Evolutionary conservation across 1,140 invertebrate species (phyloP), one percentile per base, ranked within the genome.

Genomic region (Reticulitermes speratus): DNA sequence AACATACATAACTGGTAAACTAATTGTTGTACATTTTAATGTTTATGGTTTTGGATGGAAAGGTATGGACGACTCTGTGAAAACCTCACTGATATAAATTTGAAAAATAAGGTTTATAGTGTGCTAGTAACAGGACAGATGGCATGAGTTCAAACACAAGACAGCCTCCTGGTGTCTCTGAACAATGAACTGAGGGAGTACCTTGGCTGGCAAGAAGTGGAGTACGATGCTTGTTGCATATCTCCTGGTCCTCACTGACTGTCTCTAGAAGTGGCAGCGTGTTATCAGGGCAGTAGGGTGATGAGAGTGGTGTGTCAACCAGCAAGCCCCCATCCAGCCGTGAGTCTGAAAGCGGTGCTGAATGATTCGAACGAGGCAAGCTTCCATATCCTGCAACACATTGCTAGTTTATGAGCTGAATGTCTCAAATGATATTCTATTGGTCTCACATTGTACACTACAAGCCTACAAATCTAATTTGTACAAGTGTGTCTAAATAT

Each of bases 281-380:
- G 88, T 92, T 93, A 88, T 93, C 93, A 65, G 92, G 92, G 87
- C 91, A 92, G 87, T 92, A 93, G 52, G 92, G 91, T 69, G 91
- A 87, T 38, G 87, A 88, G 30, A 90, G 85, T n/a, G 89, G 88
- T 81, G 88, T 90, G 90, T 89, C 91, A 90, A 89, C 91, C 90
- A 84, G 89, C 89, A 55, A 91, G 89, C 92, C 87, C 87, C 89
- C 86, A 90, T 90, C 89, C 90, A 89, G 86, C 86, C 91, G 91
- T 87, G 92, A 92, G 90, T 93, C 91, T 83, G 88, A 87, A 25
- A 88, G 84, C 59, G 93, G 95, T 89, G 93, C 96, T 88, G 94
- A 95, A 91, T 96, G 95, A 89, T 96, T 96, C 82, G 96, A 96
- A 87, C 96, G 92, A 44, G 96, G 96, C 88, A 97, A 92, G 91